These are phyloP conservation scores for Lanius collurio DNA, from an alignment of 2,113 vertebrate genomes.

Conservation along the genomic window DNA sequence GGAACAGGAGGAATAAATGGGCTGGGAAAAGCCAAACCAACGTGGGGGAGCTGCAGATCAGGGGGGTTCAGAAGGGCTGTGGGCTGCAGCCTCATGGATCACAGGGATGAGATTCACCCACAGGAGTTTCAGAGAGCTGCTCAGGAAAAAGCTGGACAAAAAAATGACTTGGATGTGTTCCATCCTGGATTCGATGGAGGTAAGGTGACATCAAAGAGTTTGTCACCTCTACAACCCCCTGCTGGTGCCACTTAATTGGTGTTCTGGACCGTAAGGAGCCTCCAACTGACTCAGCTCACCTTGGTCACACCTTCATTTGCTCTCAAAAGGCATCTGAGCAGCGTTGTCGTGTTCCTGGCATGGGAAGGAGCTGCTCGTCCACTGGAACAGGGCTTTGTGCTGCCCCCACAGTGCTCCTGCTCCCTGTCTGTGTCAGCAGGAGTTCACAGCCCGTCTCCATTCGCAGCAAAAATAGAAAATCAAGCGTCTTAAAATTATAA, in stretches of 20 bases:
- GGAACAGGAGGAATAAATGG: not conserved
- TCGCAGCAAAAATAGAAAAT: not conserved
- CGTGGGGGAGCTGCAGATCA: not conserved
- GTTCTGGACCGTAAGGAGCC: not conserved
- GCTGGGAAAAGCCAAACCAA: not conserved
- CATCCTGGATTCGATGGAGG: accelerated
- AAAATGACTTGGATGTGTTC: accelerated
- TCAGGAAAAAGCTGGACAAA: not conserved
- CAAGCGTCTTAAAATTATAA: not conserved
- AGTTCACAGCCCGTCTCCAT: not conserved
- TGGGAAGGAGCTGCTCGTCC: accelerated
- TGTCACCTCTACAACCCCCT: not conserved
- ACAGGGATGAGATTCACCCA: accelerated
- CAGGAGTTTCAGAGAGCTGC: not conserved
- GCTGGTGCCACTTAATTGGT: not conserved
- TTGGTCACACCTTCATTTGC: not conserved
- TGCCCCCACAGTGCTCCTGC: not conserved
- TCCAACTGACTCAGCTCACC: not conserved
- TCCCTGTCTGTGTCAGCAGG: not conserved
- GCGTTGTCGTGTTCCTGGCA: accelerated
- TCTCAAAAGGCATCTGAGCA: not conserved
- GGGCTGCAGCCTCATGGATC: not conserved
- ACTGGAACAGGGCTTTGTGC: accelerated
- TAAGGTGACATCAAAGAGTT: not conserved
- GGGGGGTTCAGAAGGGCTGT: too few relatives aligned